phyloP scores from a whole-genome alignment of 2,888 invertebrate species.

The Brenthis daphne region DNA sequence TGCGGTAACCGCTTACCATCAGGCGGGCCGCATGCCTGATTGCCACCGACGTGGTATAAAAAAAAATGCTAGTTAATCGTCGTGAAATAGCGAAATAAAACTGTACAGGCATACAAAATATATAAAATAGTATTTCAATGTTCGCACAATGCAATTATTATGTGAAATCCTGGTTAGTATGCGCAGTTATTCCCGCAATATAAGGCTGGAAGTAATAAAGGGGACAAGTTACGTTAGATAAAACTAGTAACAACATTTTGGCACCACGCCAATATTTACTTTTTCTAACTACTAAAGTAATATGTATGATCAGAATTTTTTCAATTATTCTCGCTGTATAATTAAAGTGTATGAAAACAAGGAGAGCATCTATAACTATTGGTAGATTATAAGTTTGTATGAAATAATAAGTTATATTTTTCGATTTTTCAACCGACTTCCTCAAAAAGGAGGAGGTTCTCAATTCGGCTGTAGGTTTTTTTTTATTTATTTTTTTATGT shows the following conservation, averaged over 20 bases:
- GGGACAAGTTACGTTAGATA: slow-evolving; percentile 15
- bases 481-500: no score
- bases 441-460: no score
- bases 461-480: no score
- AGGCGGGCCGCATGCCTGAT: no score
- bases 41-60: no score
- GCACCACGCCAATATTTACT: slow-evolving; percentile 8
- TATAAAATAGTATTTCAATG: slow-evolving; percentile 7
- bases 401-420: no score
- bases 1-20: no score
- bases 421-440: no score
- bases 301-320: background rate
- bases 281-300: slow-evolving; percentile 1
- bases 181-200: slow-evolving; percentile 5
- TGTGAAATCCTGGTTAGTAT: slow-evolving; percentile 1
- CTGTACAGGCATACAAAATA: background rate
- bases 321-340: background rate
- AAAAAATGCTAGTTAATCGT: no score
- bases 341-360: background rate
- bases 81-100: background rate
- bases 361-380: no score
- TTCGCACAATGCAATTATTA: slow-evolving; percentile 3
- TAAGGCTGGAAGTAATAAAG: slow-evolving; percentile 10
- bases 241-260: slow-evolving; percentile 14
- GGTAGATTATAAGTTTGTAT: no score